Base-by-base conservation (phyloP, 2,888 invertebrate genomes). In the Himalopsyche anomala region DNA sequence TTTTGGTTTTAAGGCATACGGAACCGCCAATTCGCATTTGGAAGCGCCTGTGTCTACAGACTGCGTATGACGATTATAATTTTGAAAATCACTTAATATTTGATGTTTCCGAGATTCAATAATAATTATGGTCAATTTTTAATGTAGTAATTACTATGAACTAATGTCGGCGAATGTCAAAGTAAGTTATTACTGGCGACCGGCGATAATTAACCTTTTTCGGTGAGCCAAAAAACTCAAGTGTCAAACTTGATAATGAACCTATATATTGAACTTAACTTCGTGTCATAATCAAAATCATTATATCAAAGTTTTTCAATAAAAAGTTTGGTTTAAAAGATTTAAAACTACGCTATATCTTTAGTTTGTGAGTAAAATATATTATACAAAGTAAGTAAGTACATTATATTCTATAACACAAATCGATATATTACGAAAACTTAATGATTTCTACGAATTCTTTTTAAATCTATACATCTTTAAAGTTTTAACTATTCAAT, bases 131-230 rank as follows among this genome's bases (percentile, higher is more conserved):
- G 15, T 5, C 5, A 15, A 15, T 51, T 51, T 51, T 12, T 42
- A 42, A 51, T 51, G 4, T 51, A 15, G 12, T 51, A 74, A 74
- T 38, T 74, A 74, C 38, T 69, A 11, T n/a, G 28, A 62, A 62
- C 15, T 51, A 15, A 51, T 51, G 12, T 74, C 74, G 74, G 74
- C 36, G 12, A 74, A 74, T 38, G 38, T 74, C 38, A 74, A 74
- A 74, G 36, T 38, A 74, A 74, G 36, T 74, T 38, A 74, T 38
- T 9, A 74, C 36, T 74, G 74, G 74, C 74, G 74, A 38, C 74
- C 12, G 74, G 74, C 38, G 38, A 74, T 15, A 6, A 36, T 74
- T 74, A 38, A 74, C 74, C 62, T 62, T 15, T n/a, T 28, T 62
- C 19, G 62, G 8, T 62, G 19, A 62, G 28, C 62, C 62, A 19